phyloP scores from a whole-genome alignment of 1,140 invertebrate genomes.

The Melitaea cinxia region DNA sequence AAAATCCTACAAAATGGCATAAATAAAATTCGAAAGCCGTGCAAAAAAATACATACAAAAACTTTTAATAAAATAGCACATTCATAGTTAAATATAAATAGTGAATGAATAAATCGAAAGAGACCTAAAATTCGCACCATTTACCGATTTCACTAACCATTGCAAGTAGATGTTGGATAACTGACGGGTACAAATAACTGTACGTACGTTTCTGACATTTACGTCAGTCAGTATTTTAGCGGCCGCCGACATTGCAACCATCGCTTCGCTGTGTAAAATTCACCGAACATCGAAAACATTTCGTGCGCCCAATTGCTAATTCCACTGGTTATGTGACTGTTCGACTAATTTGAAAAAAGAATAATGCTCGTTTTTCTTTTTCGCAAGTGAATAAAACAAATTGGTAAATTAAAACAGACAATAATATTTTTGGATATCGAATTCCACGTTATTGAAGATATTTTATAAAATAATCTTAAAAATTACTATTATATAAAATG shows the following conservation, averaged over 20 bases:
- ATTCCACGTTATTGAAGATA: too few species aligned
- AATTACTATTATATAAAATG: too few species aligned
- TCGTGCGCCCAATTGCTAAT: neutral
- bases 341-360: slow-evolving; percentile 2
- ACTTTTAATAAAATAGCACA: neutral
- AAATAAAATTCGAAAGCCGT: too few species aligned
- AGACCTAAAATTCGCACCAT: neutral
- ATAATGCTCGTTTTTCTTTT: neutral
- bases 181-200: slow-evolving; percentile 17
- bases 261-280: slow-evolving; percentile 4
- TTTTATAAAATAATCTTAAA: too few species aligned
- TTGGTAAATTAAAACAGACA: too few species aligned
- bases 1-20: too few species aligned
- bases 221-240: slow-evolving; percentile 20
- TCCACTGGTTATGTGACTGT: neutral
- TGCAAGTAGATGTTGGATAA: slow-evolving; percentile 1
- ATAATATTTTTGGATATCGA: neutral
- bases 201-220: slow-evolving; percentile 24
- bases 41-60: too few species aligned
- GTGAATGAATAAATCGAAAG: neutral
- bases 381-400: neutral
- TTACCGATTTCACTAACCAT: slow-evolving; percentile 12
- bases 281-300: neutral
- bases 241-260: slow-evolving; percentile 17
- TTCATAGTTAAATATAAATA: neutral